Evolutionary conservation across 2,888 invertebrate genomes (phyloP), one percentile per base, ranked within the genome.

Genomic region (Aspidiotus rigidus): DNA sequence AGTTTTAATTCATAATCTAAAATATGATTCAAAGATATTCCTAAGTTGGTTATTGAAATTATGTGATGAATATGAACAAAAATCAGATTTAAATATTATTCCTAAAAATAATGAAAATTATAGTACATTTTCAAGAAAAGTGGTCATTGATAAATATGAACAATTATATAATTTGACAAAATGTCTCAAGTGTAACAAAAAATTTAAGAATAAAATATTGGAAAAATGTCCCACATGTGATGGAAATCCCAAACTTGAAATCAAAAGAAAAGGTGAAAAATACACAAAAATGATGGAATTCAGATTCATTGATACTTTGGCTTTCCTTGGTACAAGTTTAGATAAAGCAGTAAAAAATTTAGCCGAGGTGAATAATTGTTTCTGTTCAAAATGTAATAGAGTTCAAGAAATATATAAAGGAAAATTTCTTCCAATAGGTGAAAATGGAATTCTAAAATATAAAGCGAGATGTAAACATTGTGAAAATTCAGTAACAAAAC

Each of bases 321-420:
- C 28, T 60, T 60, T 60, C 28, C 11, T 60, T 10, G 60, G 60
- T 10, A 60, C 60, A 60, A 60, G 40, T 60, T 60, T 60, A 28
- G 60, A 56, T 8, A 7, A 56, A 56, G 56, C 56, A 16, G 17
- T 56, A 8, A 56, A 56, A 56, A 56, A 56, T 56, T 44, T 44
- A 44, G 49, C 49, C 8, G 9, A 44, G 49, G 49, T 44, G 8
- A 44, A 56, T 56, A 15, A 60, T 60, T 60, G 60, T 60, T 60
- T 60, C 40, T 60, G 60, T 60, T 60, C 28, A 60, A 60, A 60
- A 60, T 60, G 60, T 40, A 40, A 60, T n/a, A 60, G 28, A 60
- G 60, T 60, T 60, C 39, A 60, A 60, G 40, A 60, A 60, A 60
- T n/a, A n/a, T n/a, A n/a, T n/a, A n/a, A n/a, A n/a, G n/a, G n/a